These are phyloP conservation scores for Spodoptera exigua DNA, from an alignment of 2,888 invertebrate genomes.

Conservation along the genomic window DNA sequence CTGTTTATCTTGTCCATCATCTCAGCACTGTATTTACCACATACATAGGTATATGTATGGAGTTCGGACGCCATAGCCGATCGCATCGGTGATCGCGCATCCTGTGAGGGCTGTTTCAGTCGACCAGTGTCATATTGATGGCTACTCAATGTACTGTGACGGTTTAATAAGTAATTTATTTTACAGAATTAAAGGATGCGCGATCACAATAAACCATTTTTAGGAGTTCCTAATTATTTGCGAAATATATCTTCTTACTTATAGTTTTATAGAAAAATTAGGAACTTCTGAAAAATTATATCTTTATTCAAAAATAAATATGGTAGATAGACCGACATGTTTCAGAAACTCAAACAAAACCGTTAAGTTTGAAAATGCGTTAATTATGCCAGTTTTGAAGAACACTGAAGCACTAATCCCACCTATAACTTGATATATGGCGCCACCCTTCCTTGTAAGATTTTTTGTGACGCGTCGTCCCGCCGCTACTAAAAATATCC, in stretches of 20 bases:
- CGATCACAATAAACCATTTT: no score
- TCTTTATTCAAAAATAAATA: no score
- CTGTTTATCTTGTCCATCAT: slow-evolving; percentile 87
- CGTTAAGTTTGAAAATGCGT: no score
- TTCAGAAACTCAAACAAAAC: no score
- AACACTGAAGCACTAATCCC: slow-evolving; percentile 57
- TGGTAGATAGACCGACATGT: no score
- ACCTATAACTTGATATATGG: slow-evolving; percentile 72
- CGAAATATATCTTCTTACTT: no score
- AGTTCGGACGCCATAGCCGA: slow-evolving; percentile 78
- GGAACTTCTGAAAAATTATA: no score
- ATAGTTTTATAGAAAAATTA: no score
- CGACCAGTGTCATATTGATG: slow-evolving; percentile 60
- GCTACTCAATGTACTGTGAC: slow-evolving; percentile 56
- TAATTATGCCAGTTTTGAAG: slow-evolving; percentile 13
- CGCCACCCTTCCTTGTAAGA: slow-evolving; percentile 80
- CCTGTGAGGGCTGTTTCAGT: slow-evolving; percentile 73
- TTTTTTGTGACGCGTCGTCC: slow-evolving; percentile 83
- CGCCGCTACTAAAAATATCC: slow-evolving; percentile 82
- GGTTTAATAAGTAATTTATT: slow-evolving; percentile 17
- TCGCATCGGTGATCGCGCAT: slow-evolving; percentile 80
- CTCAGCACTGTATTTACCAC: slow-evolving; percentile 77
- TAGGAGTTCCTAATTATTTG: no score
- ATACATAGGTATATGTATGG: slow-evolving; percentile 68
- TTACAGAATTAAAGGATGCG: no score